Evolutionary conservation across 2,797 vertebrate genomes (phyloP).

Genomic region (Peromyscus melanophrys): DNA sequence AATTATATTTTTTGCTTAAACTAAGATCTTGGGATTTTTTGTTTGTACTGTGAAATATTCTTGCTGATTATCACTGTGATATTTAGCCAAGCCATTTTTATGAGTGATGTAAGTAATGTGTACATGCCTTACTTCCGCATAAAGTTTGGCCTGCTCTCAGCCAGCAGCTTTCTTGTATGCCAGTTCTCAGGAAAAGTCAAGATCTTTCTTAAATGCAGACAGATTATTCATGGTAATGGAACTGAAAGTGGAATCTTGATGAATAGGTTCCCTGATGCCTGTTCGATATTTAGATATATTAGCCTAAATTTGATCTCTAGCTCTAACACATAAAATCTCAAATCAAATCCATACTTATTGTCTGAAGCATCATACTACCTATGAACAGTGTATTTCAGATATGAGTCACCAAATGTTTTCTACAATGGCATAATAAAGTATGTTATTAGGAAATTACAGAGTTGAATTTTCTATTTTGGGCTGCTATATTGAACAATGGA

Average conservation of each 20-base stretch:
- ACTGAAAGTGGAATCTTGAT: conserved; percentile 54
- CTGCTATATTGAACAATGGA: conserved; percentile 23
- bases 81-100: neutral
- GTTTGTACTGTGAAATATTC: neutral
- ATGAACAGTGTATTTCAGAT: conserved; percentile 63
- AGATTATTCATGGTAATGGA: conserved; percentile 60
- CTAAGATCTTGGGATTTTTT: neutral
- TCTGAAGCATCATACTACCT: conserved; percentile 54
- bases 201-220: conserved; percentile 57
- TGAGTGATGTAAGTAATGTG: neutral
- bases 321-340: conserved; percentile 42
- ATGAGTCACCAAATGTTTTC: conserved; percentile 61
- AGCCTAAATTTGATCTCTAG: conserved; percentile 65
- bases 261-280: conserved; percentile 50
- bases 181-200: conserved; percentile 53
- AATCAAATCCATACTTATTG: conserved; percentile 67
- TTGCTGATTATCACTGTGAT: neutral
- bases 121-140: neutral
- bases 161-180: conserved; percentile 1
- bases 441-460: conserved; percentile 71
- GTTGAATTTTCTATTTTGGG: conserved; percentile 59
- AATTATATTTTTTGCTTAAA: conserved; percentile 7
- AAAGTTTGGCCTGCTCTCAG: neutral
- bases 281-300: conserved; percentile 39
- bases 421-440: conserved; percentile 16